Evolutionary conservation across 2,888 invertebrate species (phyloP).

Genomic region (Mythimna ferrago): DNA sequence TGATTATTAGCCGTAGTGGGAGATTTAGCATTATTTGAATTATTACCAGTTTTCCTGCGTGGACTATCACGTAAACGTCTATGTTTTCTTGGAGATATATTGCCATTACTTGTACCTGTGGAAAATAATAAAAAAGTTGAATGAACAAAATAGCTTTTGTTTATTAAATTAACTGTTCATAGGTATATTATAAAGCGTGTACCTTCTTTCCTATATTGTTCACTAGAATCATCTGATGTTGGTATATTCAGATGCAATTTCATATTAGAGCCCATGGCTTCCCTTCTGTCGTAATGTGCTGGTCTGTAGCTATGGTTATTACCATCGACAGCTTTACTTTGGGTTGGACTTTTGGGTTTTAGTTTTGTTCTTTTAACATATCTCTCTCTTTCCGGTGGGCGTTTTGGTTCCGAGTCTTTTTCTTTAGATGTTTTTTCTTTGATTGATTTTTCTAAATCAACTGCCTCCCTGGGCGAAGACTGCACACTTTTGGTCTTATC

Average conservation of each 20-base stretch:
- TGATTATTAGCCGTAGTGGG: conserved; percentile 86
- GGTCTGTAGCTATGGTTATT: conserved; percentile 77
- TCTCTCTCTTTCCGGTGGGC: conserved; percentile 85
- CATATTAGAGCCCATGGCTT: conserved; percentile 86
- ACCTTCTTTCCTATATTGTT: conserved; percentile 89
- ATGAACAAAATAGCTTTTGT: background rate
- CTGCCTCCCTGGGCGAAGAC: conserved; percentile 83
- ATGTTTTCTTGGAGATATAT: conserved; percentile 91
- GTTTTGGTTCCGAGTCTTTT: conserved; percentile 81
- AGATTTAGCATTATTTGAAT: conserved; percentile 89
- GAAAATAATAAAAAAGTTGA: conserved; percentile 23
- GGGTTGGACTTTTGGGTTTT: conserved; percentile 88
- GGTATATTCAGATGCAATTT: conserved; percentile 90
- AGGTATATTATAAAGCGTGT: conserved; percentile 3
- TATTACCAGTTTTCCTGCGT: conserved; percentile 91
- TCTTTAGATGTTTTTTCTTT: conserved; percentile 84
- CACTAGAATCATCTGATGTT: conserved; percentile 92
- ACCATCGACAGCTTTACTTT: conserved; percentile 81
- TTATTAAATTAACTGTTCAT: too few species aligned
- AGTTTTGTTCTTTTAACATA: conserved; percentile 87
- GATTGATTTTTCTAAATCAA: conserved; percentile 83
- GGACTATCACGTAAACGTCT: conserved; percentile 92
- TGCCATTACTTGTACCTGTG: conserved; percentile 85
- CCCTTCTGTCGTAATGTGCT: conserved; percentile 88
- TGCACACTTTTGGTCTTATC: conserved; percentile 86